phyloP scores from a whole-genome alignment of 2,888 invertebrate species.

The Beris chalybata region DNA sequence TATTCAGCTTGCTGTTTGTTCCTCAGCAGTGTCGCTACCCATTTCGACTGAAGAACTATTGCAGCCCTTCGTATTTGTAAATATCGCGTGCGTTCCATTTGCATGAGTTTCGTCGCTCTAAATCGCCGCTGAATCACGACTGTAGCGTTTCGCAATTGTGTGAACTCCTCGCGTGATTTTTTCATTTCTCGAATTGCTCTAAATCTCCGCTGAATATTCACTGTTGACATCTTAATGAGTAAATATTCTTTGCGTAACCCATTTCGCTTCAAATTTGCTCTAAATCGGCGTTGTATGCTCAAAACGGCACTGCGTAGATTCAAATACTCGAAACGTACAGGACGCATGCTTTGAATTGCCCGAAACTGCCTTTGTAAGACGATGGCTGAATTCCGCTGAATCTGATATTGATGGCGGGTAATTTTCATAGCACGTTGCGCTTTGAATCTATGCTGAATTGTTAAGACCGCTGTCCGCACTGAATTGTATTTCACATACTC shows the following conservation, averaged over 20 bases:
- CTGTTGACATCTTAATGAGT: conserved; percentile 30
- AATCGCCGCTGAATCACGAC: conserved; percentile 48
- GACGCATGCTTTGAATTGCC: conserved; percentile 46
- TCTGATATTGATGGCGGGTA: conserved; percentile 41
- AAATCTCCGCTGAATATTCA: conserved; percentile 53
- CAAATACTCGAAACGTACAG: conserved; percentile 45
- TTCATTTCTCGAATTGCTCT: conserved; percentile 51
- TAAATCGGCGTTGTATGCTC: conserved; percentile 48
- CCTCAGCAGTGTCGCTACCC: conserved; percentile 32
- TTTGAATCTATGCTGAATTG: conserved; percentile 49
- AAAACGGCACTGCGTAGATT: conserved; percentile 43
- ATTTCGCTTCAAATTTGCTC: conserved; percentile 35
- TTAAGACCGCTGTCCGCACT: conserved; percentile 41
- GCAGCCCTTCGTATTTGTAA: conserved; percentile 44
- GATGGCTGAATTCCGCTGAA: conserved; percentile 49
- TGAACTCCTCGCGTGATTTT: conserved; percentile 44
- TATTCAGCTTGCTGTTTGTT: conserved; percentile 6
- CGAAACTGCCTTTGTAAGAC: conserved; percentile 56
- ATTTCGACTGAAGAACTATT: conserved; percentile 9
- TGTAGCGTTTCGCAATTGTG: conserved; percentile 43
- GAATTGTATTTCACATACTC: conserved; percentile 32
- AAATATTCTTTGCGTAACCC: conserved; percentile 16
- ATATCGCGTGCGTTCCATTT: conserved; percentile 42
- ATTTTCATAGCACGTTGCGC: conserved; percentile 45
- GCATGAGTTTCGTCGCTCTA: conserved; percentile 41